Evolutionary conservation across 2,797 vertebrate species (phyloP).

Genomic region (Acrossocheilus fasciatus): DNA sequence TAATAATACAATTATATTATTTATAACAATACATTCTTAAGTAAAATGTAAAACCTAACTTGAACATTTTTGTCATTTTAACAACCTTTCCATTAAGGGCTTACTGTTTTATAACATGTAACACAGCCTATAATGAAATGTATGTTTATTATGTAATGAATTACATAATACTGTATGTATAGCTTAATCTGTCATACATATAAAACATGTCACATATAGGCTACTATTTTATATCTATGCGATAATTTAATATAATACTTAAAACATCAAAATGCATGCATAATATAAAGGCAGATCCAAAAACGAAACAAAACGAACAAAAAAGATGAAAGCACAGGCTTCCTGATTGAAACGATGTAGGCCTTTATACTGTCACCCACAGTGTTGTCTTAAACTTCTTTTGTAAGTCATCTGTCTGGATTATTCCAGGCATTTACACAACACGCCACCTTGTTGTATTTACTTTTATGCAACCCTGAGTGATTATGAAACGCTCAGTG

Average conservation of each 20-base stretch:
- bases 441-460: constrained; percentile 21
- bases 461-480: constrained; percentile 34
- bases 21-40: neutral
- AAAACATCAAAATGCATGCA: neutral
- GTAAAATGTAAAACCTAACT: neutral
- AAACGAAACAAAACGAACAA: too few relatives aligned
- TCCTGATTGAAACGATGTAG: neutral
- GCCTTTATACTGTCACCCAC: neutral
- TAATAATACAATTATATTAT: too few relatives aligned
- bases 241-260: neutral
- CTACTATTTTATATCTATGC: neutral
- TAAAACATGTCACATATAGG: neutral
- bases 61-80: neutral
- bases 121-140: neutral
- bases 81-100: neutral
- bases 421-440: constrained; percentile 41
- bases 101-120: neutral
- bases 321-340: neutral
- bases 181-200: neutral
- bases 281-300: neutral
- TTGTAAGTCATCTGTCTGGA: constrained; percentile 11
- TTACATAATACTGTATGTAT: neutral
- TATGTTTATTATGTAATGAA: neutral
- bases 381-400: neutral
- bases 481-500: constrained; percentile 35